Evolutionary conservation across 2,113 vertebrate genomes (phyloP).

Genomic region (Gobiocypris rarus): DNA sequence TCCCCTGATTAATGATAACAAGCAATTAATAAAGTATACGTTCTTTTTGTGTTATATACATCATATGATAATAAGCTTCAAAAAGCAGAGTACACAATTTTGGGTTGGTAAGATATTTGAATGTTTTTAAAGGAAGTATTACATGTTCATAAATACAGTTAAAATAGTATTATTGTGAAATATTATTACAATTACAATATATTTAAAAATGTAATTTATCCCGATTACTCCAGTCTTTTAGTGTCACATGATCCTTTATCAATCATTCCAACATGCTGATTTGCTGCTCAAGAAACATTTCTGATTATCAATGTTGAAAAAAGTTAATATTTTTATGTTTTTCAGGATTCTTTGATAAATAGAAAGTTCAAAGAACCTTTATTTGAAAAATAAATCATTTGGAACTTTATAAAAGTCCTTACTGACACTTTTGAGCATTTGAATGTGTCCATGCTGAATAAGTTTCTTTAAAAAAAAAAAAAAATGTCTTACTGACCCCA

Average conservation of each 20-base stretch:
- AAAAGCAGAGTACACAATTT: background rate
- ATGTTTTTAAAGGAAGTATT: background rate
- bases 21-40: too few relatives aligned
- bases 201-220: background rate
- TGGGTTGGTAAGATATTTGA: background rate
- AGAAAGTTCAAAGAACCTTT: background rate
- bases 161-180: background rate
- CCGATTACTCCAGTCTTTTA: background rate
- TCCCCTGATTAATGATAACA: constrained; percentile 65
- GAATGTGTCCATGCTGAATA: background rate
- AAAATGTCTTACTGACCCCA: background rate
- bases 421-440: background rate
- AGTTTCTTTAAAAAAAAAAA: background rate
- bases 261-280: background rate
- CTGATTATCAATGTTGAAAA: background rate
- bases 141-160: too few relatives aligned
- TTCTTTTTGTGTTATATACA: background rate
- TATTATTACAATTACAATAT: background rate
- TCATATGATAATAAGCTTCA: background rate
- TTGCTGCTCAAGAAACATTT: background rate
- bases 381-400: background rate
- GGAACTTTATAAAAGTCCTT: background rate
- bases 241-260: background rate
- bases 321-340: background rate
- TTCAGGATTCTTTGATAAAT: background rate